phyloP scores from a whole-genome alignment of 2,888 invertebrate genomes.

The Drosophila pullipes region DNA sequence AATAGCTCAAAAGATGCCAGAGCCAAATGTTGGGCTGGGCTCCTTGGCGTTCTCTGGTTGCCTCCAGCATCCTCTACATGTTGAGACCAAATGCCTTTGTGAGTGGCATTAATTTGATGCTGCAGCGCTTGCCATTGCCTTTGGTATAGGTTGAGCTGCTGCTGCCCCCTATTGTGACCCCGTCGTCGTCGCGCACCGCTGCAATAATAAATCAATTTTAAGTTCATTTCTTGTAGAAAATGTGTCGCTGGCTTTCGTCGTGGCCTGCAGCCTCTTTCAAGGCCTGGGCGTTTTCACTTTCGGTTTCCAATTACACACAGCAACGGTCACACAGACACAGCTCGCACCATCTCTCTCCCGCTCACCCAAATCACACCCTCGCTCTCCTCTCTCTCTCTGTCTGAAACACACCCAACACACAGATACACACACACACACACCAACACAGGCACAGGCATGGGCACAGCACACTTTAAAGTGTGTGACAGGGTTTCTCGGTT shows the following conservation, averaged over 20 bases:
- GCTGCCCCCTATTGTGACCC: slow-evolving; percentile 14
- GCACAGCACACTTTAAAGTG: slow-evolving; percentile 46
- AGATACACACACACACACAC: slow-evolving; percentile 26
- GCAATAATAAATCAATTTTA: slow-evolving; percentile 71
- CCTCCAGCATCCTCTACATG: slow-evolving; percentile 15
- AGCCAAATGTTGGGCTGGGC: slow-evolving; percentile 27
- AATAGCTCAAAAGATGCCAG: slow-evolving; percentile 19
- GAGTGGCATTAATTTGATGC: slow-evolving; percentile 67
- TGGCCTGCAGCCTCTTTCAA: slow-evolving; percentile 62
- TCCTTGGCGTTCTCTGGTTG: slow-evolving; percentile 24
- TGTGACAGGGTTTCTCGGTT: slow-evolving; percentile 46
- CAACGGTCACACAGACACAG: slow-evolving; percentile 33
- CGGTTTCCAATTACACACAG: slow-evolving; percentile 75
- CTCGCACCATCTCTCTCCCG: slow-evolving; percentile 17
- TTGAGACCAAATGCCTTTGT: slow-evolving; percentile 59
- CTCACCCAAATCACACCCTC: slow-evolving; percentile 7
- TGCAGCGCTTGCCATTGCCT: slow-evolving; percentile 27
- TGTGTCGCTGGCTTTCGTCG: slow-evolving; percentile 41
- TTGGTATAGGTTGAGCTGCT: slow-evolving; percentile 2
- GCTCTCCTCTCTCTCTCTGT: slow-evolving; percentile 9
- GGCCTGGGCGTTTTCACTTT: slow-evolving; percentile 80
- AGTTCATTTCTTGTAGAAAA: slow-evolving; percentile 65
- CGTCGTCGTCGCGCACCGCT: slow-evolving; percentile 24
- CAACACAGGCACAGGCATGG: neutral
- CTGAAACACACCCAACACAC: slow-evolving; percentile 13